These are phyloP conservation scores for Connochaetes taurinus DNA, from an alignment of 2,113 vertebrate genomes.

Conservation along the genomic window DNA sequence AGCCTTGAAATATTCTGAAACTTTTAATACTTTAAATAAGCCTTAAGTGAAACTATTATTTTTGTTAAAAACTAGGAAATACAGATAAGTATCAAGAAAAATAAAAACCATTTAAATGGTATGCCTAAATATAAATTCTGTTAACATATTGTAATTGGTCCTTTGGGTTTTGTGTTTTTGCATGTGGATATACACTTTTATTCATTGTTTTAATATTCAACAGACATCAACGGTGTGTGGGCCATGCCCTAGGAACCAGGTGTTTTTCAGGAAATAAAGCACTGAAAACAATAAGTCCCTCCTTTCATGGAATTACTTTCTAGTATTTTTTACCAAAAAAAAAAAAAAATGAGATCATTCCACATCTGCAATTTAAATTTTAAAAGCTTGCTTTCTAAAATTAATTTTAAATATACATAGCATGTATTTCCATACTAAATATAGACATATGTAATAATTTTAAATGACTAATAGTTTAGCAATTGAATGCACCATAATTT, in stretches of 20 bases:
- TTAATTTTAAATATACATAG: not conserved
- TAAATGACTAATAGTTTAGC: not conserved
- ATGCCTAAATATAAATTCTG: not conserved
- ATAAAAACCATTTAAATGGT: not conserved
- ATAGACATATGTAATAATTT: not conserved
- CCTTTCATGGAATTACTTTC: not conserved
- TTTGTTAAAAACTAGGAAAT: slow-evolving; percentile 6
- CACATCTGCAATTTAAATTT: not conserved
- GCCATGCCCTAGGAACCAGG: not conserved
- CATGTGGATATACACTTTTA: not conserved
- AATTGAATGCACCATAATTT: not conserved
- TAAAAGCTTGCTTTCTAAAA: not conserved
- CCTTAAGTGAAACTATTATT: not conserved
- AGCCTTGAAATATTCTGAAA: not conserved
- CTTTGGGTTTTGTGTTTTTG: not conserved
- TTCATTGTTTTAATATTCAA: not conserved
- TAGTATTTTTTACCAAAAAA: not conserved
- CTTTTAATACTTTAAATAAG: not conserved
- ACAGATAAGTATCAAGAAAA: not conserved
- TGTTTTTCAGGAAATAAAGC: not conserved
- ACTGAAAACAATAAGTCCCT: not conserved
- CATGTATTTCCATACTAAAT: slow-evolving; percentile 19
- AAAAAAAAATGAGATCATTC: not conserved
- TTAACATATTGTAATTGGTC: too few species aligned
- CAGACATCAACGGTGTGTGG: not conserved